Base-by-base conservation (phyloP, 2,888 invertebrate genomes). In the Lasioglossum marginatum region DNA sequence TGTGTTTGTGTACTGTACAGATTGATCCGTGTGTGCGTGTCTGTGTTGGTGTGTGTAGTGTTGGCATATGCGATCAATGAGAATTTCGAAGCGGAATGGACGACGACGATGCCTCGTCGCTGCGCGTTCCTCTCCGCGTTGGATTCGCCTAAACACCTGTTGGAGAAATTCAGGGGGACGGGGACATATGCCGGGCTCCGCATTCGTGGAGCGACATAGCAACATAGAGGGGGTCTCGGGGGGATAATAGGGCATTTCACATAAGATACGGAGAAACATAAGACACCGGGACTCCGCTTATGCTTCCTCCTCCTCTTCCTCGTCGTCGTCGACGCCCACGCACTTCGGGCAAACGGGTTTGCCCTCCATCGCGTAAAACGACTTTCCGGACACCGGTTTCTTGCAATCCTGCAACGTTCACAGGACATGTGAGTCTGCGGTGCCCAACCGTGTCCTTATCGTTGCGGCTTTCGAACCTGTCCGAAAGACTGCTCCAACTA, bases 301-400 rank as follows among this genome's bases (percentile, higher is more conserved):
- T 83, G 91, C 94, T 85, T 93, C 93, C 88, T 95, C 95, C 74
- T 95, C 95, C 90, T 96, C 96, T 87, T 96, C 96, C 90, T 96
- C 98, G 93, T 98, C 98, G 94, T 98, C 98, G 93, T 98, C 98
- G 91, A 98, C 98, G 93, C 98, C 98, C 95, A 98, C 98, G 96
- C 98, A 98, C 96, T 97, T 97, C 82, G 98, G 98, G 96, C 99
- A 99, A 94, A 99, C 99, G 66, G 99, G 99, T 95, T 98, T 98
- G 93, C 98, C 98, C 96, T 99, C 99, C 97, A 99, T 98, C 92
- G 99, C 99, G 96, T 99, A 99, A 97, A 99, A 99, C 88, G 98
- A 98, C 95, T 98, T 98, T 94, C 99, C 98, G 95, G 98, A 98
- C 91, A 99, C 98, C 89, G 98, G 96, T 94, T 97, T 97, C 96